Conservation (phyloP, 2,113 vertebrate species). For the Heloderma charlesbogerti region DNA sequence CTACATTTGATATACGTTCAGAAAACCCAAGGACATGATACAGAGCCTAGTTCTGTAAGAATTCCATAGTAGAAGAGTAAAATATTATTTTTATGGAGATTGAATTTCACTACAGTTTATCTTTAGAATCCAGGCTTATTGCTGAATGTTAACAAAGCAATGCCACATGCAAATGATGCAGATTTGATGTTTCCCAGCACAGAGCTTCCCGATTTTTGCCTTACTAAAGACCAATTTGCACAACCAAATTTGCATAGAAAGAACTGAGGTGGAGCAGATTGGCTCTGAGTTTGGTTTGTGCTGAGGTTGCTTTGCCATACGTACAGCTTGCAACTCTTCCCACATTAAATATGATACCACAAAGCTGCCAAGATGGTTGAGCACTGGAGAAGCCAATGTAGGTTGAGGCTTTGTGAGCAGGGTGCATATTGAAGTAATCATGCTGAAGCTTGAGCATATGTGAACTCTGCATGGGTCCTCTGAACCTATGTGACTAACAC, state of each 20-base stretch:
- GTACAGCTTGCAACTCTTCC: background rate
- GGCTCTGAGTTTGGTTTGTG: background rate
- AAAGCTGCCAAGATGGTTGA: background rate
- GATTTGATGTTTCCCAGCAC: background rate
- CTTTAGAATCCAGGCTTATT: background rate
- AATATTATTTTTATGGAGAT: background rate
- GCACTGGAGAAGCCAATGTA: background rate
- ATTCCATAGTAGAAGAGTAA: background rate
- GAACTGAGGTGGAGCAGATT: too few relatives aligned
- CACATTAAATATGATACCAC: background rate
- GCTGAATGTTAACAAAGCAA: background rate
- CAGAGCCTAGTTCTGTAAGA: background rate
- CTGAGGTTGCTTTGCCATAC: background rate
- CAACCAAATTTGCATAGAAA: background rate
- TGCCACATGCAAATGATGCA: background rate
- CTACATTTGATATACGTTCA: background rate
- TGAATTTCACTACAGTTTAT: background rate
- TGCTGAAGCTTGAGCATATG: background rate
- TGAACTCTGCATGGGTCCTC: background rate
- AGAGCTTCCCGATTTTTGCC: background rate
- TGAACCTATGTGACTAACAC: background rate
- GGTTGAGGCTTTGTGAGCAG: background rate
- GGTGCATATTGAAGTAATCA: constrained; percentile 2
- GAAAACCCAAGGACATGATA: constrained; percentile 26
- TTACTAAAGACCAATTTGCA: background rate